A percentile compares a stretch with the other conserved stretches of the same genome.
Evolutionary conservation across 2,113 vertebrate species (phyloP).

Genomic region (Gymnobelideus leadbeateri): DNA sequence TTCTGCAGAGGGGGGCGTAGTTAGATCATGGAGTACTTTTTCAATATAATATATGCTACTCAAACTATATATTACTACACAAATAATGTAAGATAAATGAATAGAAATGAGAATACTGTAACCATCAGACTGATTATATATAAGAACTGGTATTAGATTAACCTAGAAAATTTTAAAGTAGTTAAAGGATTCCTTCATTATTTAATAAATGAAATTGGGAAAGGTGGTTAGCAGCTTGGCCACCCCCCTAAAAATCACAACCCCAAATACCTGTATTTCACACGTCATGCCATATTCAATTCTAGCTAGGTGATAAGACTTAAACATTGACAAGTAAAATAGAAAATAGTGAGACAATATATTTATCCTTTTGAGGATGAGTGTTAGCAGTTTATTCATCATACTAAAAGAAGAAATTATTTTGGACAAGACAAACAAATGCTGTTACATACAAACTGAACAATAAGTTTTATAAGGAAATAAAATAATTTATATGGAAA

Average conservation of each 20-base stretch:
- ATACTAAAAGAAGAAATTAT: background rate
- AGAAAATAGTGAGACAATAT: too few species aligned
- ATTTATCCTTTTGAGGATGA: background rate
- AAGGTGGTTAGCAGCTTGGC: background rate
- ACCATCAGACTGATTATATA: background rate
- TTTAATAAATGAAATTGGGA: background rate
- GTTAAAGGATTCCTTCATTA: background rate
- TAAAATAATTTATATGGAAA: background rate
- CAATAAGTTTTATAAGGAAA: background rate
- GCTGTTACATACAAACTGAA: too few species aligned
- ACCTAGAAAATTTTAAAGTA: background rate
- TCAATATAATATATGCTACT: background rate
- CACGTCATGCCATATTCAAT: background rate
- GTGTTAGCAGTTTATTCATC: background rate
- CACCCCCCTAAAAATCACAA: background rate
- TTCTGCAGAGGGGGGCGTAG: background rate
- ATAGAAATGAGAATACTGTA: background rate
- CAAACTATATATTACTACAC: background rate
- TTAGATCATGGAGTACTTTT: background rate
- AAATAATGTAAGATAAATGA: background rate
- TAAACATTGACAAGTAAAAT: background rate
- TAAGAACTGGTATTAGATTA: background rate
- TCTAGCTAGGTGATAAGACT: background rate
- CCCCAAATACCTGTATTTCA: background rate
- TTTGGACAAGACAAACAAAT: background rate